Evolutionary conservation across 1,140 invertebrate genomes (phyloP), one percentile per base, ranked within the genome.

Genomic region (Camponotus vicinus): DNA sequence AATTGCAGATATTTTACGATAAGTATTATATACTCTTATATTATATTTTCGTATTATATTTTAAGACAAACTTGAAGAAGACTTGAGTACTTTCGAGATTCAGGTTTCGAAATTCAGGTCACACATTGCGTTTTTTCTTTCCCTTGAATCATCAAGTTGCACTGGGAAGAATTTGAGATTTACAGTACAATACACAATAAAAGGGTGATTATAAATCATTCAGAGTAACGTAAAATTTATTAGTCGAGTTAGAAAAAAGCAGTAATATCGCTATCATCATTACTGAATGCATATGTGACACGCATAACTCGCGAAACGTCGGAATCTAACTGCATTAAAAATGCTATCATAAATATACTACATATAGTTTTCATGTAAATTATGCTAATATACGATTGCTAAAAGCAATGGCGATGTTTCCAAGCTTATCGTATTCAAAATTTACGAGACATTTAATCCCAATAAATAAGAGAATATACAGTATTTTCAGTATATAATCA

Each of bases 221-320:
- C 73, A 4, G 45, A 77, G 27, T 66, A 66, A 57, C 21, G n/a
- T 15, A 27, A 64, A 88, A 89, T 90, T 90, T 89, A 90, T 90
- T 78, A 84, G 61, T 40, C 15, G 32, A 34, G 55, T 8, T 66
- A 66, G 45, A 73, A 52, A 21, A 73, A 7, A 59, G 32, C 18
- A 21, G 18, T 55, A 21, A 70, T 52, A 57, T 18, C 57, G 57
- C 13, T 40, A 32, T 57, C 67, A 57, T 18, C 34, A 27, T 42
- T 79, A 13, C 32, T 40, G 13, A 64, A 63, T 32, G 37, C 34
- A 75, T 32, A 37, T 27, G 11, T 66, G 67, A 66, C 70, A 61
- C 27, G 0, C 55, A 45, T 69, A 11, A 45, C 6, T 27, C 34
- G 42, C 21, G 34, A 85, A 79, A 66, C 73, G 78, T 78, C 71